Percentiles rank a stretch among this genome's conserved stretches.
Evolutionary conservation across 2,888 invertebrate genomes (phyloP).

Genomic region (Andrena bucephala): DNA sequence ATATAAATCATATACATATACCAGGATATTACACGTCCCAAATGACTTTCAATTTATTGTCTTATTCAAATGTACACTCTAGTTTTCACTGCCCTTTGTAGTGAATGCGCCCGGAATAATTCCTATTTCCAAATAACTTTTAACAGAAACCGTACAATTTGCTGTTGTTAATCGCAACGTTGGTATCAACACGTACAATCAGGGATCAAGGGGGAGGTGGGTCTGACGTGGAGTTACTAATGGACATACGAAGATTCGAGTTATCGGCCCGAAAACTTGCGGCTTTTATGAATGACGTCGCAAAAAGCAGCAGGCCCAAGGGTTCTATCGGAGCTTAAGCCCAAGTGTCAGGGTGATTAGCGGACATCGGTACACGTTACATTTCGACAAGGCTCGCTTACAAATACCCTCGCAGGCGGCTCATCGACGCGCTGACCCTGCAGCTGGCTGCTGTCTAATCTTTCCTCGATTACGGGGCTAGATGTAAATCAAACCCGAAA

Average conservation of each 20-base stretch:
- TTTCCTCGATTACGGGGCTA: slow-evolving; percentile 78
- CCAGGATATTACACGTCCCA: no score
- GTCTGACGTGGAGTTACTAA: slow-evolving; percentile 31
- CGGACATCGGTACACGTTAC: slow-evolving; percentile 70
- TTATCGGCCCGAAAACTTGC: slow-evolving; percentile 49
- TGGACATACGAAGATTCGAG: slow-evolving; percentile 49
- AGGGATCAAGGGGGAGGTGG: neutral
- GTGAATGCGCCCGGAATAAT: no score
- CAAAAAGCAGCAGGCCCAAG: slow-evolving; percentile 74
- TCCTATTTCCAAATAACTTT: no score
- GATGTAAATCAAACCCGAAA: slow-evolving; percentile 75
- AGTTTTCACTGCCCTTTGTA: no score
- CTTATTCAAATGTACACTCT: no score
- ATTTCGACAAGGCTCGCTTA: slow-evolving; percentile 72
- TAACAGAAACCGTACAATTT: no score
- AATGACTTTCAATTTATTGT: no score
- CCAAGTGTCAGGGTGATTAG: slow-evolving; percentile 72
- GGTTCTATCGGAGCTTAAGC: slow-evolving; percentile 48
- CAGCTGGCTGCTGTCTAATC: slow-evolving; percentile 81
- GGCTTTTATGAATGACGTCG: slow-evolving; percentile 81
- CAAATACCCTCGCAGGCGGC: slow-evolving; percentile 57
- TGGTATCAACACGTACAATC: neutral
- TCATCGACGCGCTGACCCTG: slow-evolving; percentile 66
- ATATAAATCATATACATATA: no score
- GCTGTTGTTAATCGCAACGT: neutral